These are phyloP conservation scores for Labeo rohita DNA, from an alignment of 2,113 vertebrate genomes.

Conservation along the genomic window DNA sequence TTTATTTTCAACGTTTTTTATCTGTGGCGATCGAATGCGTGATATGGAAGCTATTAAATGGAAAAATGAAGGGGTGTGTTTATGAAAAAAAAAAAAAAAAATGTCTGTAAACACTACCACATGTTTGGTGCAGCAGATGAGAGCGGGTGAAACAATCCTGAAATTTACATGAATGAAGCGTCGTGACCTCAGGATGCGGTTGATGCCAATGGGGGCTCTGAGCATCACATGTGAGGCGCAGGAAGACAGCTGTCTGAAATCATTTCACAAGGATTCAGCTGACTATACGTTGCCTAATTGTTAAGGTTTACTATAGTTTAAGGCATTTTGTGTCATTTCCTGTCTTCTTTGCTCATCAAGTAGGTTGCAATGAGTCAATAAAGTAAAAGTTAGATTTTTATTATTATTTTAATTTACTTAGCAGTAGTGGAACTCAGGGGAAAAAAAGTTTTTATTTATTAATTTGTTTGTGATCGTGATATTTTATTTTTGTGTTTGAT, in stretches of 20 bases:
- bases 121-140: slow-evolving; percentile 70
- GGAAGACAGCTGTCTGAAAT: background rate
- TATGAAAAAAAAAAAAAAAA: slow-evolving; percentile 58
- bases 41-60: slow-evolving; percentile 72
- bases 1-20: slow-evolving; percentile 27
- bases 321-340: background rate
- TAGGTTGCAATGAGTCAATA: background rate
- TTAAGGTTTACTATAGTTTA: background rate
- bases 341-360: background rate
- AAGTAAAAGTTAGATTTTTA: background rate
- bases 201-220: background rate
- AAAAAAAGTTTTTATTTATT: background rate
- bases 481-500: background rate
- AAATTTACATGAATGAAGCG: slow-evolving; percentile 47
- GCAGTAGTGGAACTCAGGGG: too few species aligned
- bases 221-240: background rate
- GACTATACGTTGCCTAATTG: background rate
- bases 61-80: slow-evolving; percentile 68
- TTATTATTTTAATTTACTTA: too few species aligned
- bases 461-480: background rate
- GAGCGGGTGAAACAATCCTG: slow-evolving; percentile 61
- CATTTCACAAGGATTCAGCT: background rate
- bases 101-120: slow-evolving; percentile 69
- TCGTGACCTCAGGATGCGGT: slow-evolving; percentile 46
- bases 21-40: slow-evolving; percentile 50